phyloP scores from a whole-genome alignment of 2,888 invertebrate species.

The Brenthis ino region DNA sequence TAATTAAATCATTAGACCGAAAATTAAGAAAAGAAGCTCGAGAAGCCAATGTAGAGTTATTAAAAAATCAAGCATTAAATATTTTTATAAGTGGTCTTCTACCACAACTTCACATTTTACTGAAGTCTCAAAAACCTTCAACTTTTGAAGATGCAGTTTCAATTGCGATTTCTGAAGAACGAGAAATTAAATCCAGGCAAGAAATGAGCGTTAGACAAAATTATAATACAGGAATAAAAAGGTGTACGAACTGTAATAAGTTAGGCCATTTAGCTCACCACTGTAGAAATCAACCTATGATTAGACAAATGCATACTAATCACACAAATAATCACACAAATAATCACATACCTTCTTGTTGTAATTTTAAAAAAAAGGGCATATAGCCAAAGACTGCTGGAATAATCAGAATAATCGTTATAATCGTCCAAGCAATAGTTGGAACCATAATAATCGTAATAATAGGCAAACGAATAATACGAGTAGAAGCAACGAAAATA shows the following conservation, averaged over 20 bases:
- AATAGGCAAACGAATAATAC: constrained; percentile 6
- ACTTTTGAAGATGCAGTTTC: constrained; percentile 47
- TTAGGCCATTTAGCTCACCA: constrained; percentile 34
- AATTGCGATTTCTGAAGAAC: constrained; percentile 41
- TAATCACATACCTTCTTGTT: too few species aligned
- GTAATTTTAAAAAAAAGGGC: too few species aligned
- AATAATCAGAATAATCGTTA: constrained; percentile 22
- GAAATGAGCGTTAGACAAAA: constrained; percentile 32
- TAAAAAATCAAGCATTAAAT: constrained; percentile 47
- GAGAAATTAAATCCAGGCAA: constrained; percentile 42
- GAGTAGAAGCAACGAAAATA: constrained; percentile 7
- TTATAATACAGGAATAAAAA: not conserved
- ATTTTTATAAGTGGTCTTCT: constrained; percentile 48
- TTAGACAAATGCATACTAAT: too few species aligned
- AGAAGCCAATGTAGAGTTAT: constrained; percentile 42
- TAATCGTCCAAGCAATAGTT: constrained; percentile 12
- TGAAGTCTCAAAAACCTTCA: constrained; percentile 47
- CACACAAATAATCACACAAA: too few species aligned
- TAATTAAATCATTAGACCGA: constrained; percentile 34
- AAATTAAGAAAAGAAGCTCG: constrained; percentile 34
- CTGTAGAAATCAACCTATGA: constrained; percentile 28
- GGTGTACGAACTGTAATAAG: constrained; percentile 35
- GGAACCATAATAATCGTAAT: too few species aligned
- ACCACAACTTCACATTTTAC: constrained; percentile 45
- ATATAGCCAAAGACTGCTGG: too few species aligned